phyloP scores from a whole-genome alignment of 2,113 vertebrate genomes.

The Riparia riparia region DNA sequence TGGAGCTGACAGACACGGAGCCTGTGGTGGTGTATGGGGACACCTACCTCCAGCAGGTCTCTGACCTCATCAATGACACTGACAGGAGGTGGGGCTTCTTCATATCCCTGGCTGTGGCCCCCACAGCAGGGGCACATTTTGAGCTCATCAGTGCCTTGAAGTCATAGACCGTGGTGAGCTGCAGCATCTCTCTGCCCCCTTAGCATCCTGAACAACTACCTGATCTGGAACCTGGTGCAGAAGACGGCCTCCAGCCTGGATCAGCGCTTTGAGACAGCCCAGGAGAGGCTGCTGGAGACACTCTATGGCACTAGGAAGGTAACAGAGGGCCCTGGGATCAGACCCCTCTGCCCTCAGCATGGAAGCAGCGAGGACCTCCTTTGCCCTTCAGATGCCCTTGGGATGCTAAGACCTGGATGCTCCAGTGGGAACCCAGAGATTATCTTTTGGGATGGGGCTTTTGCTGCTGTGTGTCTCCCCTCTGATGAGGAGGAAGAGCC shows the following conservation, averaged over 20 bases:
- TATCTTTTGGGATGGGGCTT: background rate
- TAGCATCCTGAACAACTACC: slow-evolving; percentile 94
- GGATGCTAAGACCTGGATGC: background rate
- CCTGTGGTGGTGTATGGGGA: slow-evolving; percentile 91
- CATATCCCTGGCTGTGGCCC: no score
- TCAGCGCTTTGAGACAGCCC: slow-evolving; percentile 93
- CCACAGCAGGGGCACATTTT: rapidly evolving
- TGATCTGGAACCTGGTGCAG: slow-evolving; percentile 97
- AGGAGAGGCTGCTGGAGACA: slow-evolving; percentile 92
- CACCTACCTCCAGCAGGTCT: slow-evolving; percentile 92
- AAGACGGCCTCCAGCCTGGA: slow-evolving; percentile 92
- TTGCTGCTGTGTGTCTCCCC: background rate
- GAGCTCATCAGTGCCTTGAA: rapidly evolving
- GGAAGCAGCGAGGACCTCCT: background rate
- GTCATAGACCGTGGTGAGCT: rapidly evolving
- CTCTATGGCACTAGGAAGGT: slow-evolving; percentile 98
- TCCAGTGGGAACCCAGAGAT: background rate
- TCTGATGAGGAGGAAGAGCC: background rate
- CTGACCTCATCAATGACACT: slow-evolving; percentile 91
- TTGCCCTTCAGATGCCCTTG: background rate
- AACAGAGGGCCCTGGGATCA: rapidly evolving
- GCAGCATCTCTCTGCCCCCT: background rate
- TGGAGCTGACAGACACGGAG: slow-evolving; percentile 88
- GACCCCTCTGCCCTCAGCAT: no score
- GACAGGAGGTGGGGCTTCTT: slow-evolving; percentile 79